Evolutionary conservation across 2,888 invertebrate genomes (phyloP), one percentile per base, ranked within the genome.

Genomic region (Eilema sororculum): DNA sequence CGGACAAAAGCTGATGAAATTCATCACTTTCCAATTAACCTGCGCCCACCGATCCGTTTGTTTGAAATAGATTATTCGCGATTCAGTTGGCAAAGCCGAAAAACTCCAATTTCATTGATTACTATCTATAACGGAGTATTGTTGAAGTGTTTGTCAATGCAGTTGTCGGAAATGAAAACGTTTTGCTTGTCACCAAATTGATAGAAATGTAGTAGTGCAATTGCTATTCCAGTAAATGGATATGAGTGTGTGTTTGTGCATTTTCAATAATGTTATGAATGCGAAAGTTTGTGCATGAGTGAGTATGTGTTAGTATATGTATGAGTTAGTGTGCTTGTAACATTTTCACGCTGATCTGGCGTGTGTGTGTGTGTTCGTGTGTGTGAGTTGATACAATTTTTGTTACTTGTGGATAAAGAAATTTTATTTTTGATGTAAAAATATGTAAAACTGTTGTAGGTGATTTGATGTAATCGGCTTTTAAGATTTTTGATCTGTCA

Each of bases 1-100:
- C 73, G 68, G 77, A 80, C 76, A 78, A 86, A 85, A 81, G 78
- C 78, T 78, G 82, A 78, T 80, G 83, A 87, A 89, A 84, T 88
- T 87, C 88, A 89, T 87, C 86, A 86, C 80, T 86, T 87, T 89
- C 81, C 88, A 90, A 90, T 90, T 89, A 89, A 88, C 83, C 80
- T 79, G 75, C 76, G 78, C 72, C 74, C 74, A 75, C 65, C 78
- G 83, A 80, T 83, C 75, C 82, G 84, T 87, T 87, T 88, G 85
- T 87, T 87, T 87, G 81, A 83, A 86, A 87, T 88, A 87, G 86
- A 88, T 87, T 87, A 89, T 84, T 77, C 73, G 71, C 79, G 78
- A 77, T 78, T 69, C 78, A 76, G 65, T 75, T 86, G 71, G 73
- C 81, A 82, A 80, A 83, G 81, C 80, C 73, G 81, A 84, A 86